Conservation (phyloP, 2,888 invertebrate species). For the Brenthis daphne region DNA sequence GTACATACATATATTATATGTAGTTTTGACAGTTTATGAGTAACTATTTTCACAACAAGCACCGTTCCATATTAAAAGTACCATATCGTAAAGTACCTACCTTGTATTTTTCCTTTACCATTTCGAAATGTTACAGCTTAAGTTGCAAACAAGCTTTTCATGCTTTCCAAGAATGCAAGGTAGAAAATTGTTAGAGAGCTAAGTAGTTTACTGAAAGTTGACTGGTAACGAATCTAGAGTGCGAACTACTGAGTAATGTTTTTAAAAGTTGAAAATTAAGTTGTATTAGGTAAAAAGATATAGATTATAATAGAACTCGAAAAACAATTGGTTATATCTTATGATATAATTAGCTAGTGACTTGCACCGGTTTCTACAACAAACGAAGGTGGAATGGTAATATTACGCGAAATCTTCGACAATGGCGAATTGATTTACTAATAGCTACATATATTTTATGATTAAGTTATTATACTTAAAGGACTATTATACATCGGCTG, state of each 20-base stretch:
- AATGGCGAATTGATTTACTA: no score
- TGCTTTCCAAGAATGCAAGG: slow-evolving; percentile 4
- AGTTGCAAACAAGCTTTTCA: slow-evolving; percentile 8
- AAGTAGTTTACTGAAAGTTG: slow-evolving; percentile 9
- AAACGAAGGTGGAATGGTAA: no score
- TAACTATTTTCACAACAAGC: background rate
- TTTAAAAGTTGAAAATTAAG: slow-evolving; percentile 9
- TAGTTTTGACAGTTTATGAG: background rate
- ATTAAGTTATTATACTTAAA: no score
- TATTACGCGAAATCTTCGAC: no score
- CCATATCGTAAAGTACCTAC: background rate
- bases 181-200: slow-evolving; percentile 15
- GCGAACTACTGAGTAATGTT: slow-evolving; percentile 4
- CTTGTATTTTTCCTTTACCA: background rate
- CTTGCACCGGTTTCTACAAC: no score
- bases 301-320: background rate
- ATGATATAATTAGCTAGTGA: no score
- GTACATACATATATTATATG: no score
- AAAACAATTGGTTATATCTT: background rate
- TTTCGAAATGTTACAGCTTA: slow-evolving; percentile 1
- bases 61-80: background rate
- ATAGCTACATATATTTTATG: no score
- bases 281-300: background rate
- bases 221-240: slow-evolving; percentile 3
- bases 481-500: no score